A percentile compares a stretch with the other conserved stretches of the same genome.
phyloP scores from a whole-genome alignment of 2,797 vertebrate species.

The Sebastolobus alascanus region DNA sequence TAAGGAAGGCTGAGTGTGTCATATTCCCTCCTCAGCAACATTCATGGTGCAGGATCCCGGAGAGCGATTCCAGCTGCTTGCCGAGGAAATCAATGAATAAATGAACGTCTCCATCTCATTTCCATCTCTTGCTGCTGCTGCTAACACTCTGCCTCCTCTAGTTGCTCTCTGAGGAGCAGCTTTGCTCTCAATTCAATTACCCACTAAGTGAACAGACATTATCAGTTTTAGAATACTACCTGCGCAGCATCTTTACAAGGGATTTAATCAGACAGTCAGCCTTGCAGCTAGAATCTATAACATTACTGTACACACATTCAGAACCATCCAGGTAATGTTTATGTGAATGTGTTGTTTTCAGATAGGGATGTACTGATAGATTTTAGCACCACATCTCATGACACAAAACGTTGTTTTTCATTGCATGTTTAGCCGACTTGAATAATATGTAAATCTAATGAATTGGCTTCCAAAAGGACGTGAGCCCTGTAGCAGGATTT shows the following conservation, averaged over 20 bases:
- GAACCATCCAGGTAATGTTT: background rate
- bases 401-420: background rate
- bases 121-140: constrained; percentile 46
- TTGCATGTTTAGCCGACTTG: background rate
- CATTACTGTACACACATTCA: background rate
- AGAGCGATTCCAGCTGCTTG: constrained; percentile 39
- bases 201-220: constrained; percentile 42
- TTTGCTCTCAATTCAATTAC: constrained; percentile 46
- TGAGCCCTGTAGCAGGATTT: background rate
- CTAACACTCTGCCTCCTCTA: constrained; percentile 22
- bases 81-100: constrained; percentile 56
- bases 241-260: constrained; percentile 17
- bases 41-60: constrained; percentile 25
- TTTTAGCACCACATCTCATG: background rate
- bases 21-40: constrained; percentile 10
- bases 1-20: constrained; percentile 6
- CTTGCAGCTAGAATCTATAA: background rate
- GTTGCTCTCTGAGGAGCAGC: constrained; percentile 51
- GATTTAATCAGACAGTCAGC: background rate
- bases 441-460: background rate
- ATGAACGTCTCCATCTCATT: constrained; percentile 56
- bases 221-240: constrained; percentile 37
- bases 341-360: background rate
- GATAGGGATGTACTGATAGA: background rate
- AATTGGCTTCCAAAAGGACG: background rate